Evolutionary conservation across 2,888 invertebrate species (phyloP).

Genomic region (Anodontia alba): DNA sequence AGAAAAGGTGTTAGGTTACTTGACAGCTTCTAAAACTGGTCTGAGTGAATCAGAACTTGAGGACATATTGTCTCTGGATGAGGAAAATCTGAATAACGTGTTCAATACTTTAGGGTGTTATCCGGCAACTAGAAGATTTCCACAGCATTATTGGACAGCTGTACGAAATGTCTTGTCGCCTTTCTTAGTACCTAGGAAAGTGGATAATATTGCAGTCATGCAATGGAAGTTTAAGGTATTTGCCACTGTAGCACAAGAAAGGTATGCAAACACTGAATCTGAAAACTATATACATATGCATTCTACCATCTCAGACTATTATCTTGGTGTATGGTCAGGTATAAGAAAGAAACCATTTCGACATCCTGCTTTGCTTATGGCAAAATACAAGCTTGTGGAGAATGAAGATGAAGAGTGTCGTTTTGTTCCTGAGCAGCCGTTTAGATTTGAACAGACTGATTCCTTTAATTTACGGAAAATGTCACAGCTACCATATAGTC

Average conservation of each 20-base stretch:
- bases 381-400: conserved; percentile 59
- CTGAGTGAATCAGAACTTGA: conserved; percentile 79
- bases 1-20: conserved; percentile 70
- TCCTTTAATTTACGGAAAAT: conserved; percentile 80
- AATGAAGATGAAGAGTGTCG: conserved; percentile 72
- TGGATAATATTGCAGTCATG: conserved; percentile 74
- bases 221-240: conserved; percentile 80
- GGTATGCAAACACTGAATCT: conserved; percentile 58
- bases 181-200: conserved; percentile 69
- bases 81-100: conserved; percentile 72
- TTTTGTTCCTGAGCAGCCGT: conserved; percentile 79
- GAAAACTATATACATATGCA: conserved; percentile 61
- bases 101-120: conserved; percentile 67
- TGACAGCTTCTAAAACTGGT: conserved; percentile 74
- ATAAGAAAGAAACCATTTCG: conserved; percentile 75
- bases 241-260: conserved; percentile 64
- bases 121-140: conserved; percentile 78
- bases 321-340: conserved; percentile 79
- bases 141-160: conserved; percentile 71
- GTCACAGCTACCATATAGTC: conserved; percentile 78
- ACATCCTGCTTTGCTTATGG: conserved; percentile 66
- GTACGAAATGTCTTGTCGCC: conserved; percentile 69
- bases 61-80: conserved; percentile 80
- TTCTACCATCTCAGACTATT: conserved; percentile 79
- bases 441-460: conserved; percentile 65